A percentile compares a stretch with the other conserved stretches of the same genome.
Evolutionary conservation across 2,797 vertebrate genomes (phyloP).

Genomic region (Tamandua tetradactyla): DNA sequence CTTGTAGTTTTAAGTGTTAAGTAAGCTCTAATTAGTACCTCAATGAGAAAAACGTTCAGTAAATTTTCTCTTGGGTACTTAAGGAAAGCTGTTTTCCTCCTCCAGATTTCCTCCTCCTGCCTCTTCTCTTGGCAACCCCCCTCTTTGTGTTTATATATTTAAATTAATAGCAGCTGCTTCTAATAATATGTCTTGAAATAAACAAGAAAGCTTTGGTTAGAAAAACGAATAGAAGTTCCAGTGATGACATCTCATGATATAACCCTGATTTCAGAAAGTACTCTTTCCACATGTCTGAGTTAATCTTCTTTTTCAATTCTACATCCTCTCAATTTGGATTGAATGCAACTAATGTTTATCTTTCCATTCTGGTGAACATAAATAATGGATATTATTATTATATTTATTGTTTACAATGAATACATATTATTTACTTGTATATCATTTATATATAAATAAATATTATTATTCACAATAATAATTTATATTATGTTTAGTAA

Average conservation of each 20-base stretch:
- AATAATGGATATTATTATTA: constrained; percentile 37
- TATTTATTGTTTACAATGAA: too few species aligned
- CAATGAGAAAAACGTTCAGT: not conserved
- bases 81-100: not conserved
- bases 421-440: too few species aligned
- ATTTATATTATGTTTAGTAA: too few species aligned
- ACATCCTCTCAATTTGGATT: not conserved
- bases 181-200: constrained; percentile 4
- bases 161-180: not conserved
- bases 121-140: not conserved
- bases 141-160: not conserved
- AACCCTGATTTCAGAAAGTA: not conserved
- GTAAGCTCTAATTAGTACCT: not conserved
- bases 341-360: not conserved
- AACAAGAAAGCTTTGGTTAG: not conserved
- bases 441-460: too few species aligned
- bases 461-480: too few species aligned
- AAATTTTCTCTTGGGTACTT: constrained; percentile 19
- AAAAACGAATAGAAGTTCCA: not conserved
- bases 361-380: constrained; percentile 5
- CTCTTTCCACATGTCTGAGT: not conserved
- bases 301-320: not conserved
- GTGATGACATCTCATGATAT: not conserved
- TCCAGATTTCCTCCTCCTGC: not conserved
- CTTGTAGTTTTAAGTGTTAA: not conserved